Conservation (phyloP, 2,888 invertebrate species). For the Ectemnius lituratus region DNA sequence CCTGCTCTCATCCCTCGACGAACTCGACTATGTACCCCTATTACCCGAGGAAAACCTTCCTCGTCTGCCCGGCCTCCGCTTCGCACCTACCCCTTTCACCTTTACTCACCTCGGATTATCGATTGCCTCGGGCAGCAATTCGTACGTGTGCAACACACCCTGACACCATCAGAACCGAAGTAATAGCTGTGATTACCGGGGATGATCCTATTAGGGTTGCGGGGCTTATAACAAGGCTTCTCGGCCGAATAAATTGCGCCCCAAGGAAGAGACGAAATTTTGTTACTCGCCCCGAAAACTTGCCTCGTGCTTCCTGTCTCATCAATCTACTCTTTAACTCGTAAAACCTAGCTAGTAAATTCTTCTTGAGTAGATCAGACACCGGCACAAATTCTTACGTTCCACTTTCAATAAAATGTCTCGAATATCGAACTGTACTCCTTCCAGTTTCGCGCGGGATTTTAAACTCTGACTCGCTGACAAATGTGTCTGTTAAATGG, state of each 20-base stretch:
- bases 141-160: conserved; percentile 40
- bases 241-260: conserved; percentile 35
- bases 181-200: conserved; percentile 61
- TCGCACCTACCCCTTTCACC: conserved; percentile 64
- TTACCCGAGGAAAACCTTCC: conserved; percentile 61
- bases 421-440: too few species aligned
- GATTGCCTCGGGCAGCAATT: conserved; percentile 58
- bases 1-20: conserved; percentile 41
- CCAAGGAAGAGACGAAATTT: background rate
- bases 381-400: too few species aligned
- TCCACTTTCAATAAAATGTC: too few species aligned
- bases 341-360: too few species aligned
- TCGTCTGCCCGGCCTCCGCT: conserved; percentile 51
- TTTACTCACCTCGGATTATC: conserved; percentile 63
- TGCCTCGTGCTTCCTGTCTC: background rate
- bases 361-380: too few species aligned
- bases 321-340: too few species aligned
- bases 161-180: conserved; percentile 48
- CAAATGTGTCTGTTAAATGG: background rate
- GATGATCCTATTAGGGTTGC: conserved; percentile 59
- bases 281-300: background rate
- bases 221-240: conserved; percentile 53
- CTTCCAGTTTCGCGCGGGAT: background rate
- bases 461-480: conserved; percentile 1
- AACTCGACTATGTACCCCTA: conserved; percentile 53